Conservation (phyloP, 2,113 vertebrate species). For the Dolichotis patagonum region DNA sequence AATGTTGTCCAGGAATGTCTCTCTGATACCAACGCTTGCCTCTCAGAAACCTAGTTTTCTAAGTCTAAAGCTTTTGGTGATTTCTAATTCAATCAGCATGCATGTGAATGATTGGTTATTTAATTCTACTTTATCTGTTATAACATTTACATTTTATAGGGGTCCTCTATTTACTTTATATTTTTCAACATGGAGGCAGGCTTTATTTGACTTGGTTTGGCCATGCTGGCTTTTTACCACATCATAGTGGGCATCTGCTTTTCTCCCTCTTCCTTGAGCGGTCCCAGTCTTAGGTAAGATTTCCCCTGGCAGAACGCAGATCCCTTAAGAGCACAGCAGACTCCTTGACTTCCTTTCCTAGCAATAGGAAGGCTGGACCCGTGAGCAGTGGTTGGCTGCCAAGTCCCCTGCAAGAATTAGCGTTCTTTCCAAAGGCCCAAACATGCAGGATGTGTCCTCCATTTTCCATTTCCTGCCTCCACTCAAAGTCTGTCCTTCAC, state of each 20-base stretch:
- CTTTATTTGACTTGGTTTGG: constrained; percentile 30
- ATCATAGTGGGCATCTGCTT: not conserved
- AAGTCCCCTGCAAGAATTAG: constrained; percentile 14
- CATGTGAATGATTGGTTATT: not conserved
- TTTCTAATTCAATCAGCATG: not conserved
- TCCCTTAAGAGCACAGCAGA: not conserved
- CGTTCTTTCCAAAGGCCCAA: constrained; percentile 42
- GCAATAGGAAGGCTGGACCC: not conserved
- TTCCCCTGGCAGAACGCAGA: not conserved
- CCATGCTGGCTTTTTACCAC: not conserved
- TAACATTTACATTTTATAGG: not conserved
- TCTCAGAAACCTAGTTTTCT: not conserved
- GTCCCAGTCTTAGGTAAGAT: not conserved
- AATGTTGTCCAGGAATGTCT: not conserved
- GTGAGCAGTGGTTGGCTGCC: not conserved
- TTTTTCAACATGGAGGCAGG: not conserved
- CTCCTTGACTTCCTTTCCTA: constrained; percentile 46
- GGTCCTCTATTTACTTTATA: not conserved
- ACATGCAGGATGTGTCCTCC: constrained; percentile 48
- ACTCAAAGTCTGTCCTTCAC: constrained; percentile 37
- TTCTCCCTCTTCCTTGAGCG: not conserved
- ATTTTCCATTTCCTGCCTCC: constrained; percentile 65
- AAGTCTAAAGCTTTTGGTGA: not conserved
- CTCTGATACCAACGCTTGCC: fast-evolving
- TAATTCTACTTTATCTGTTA: not conserved